These are phyloP conservation scores for Ophthalmolycus amberensis DNA, from an alignment of 2,113 vertebrate genomes.

Conservation along the genomic window DNA sequence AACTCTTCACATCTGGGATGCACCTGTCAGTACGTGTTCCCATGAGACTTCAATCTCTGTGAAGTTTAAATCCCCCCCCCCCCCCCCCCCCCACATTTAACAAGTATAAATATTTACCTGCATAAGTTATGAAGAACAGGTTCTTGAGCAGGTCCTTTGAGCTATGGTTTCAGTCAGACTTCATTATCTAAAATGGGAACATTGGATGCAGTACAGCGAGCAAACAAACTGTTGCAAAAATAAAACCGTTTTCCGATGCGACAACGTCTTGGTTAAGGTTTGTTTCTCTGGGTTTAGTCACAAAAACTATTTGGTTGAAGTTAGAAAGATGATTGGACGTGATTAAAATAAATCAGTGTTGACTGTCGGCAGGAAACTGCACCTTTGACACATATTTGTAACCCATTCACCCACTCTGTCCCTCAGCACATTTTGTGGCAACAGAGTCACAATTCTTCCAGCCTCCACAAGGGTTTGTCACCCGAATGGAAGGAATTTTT, in stretches of 20 bases:
- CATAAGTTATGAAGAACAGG: not conserved
- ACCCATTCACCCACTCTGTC: too few relatives aligned
- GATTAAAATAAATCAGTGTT: not conserved
- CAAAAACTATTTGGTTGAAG: too few relatives aligned
- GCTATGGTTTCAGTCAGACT: not conserved
- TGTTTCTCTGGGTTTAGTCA: not conserved
- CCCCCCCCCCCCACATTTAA: not conserved
- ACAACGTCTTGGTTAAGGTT: not conserved
- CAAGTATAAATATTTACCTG: not conserved
- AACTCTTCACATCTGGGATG: conserved; percentile 62
- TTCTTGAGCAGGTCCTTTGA: not conserved
- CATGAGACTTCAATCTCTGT: conserved; percentile 17
- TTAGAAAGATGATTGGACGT: too few relatives aligned
- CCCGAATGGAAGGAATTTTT: not conserved
- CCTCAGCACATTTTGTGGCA: too few relatives aligned
- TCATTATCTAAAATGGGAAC: not conserved
- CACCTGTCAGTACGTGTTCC: conserved; percentile 60
- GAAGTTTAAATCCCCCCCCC: not conserved
- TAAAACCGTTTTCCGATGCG: not conserved
- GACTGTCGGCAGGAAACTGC: not conserved
- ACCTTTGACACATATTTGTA: not conserved
- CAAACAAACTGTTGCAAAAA: not conserved
- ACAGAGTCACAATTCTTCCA: not conserved
- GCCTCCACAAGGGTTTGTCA: not conserved
- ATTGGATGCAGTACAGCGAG: not conserved